Conservation (phyloP, 2,113 vertebrate genomes). For the Grammomys surdaster region DNA sequence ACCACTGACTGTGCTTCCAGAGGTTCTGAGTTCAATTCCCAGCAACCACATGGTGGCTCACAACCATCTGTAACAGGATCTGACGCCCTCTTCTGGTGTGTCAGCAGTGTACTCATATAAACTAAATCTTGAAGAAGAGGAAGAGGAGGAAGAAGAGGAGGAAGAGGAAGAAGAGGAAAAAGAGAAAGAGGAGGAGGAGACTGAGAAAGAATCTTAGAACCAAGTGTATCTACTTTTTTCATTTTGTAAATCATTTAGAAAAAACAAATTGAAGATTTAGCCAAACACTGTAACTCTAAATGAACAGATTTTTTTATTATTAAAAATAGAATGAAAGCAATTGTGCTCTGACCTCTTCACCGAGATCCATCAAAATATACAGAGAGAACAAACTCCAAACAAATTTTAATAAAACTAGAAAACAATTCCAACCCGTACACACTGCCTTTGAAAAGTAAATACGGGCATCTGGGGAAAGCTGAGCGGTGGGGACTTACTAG, state of each 20-base stretch:
- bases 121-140: too few species aligned
- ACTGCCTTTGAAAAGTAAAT: conserved; percentile 2
- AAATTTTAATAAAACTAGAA: conserved; percentile 44
- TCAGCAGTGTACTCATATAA: too few species aligned
- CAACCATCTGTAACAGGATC: too few species aligned
- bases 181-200: too few species aligned
- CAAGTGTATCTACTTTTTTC: conserved; percentile 46
- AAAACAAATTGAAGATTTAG: conserved; percentile 43
- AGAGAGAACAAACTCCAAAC: not conserved
- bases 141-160: too few species aligned
- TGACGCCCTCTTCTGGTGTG: too few species aligned
- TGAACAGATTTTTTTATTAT: conserved; percentile 9
- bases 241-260: not conserved
- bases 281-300: conserved; percentile 58
- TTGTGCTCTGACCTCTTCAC: not conserved
- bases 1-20: too few species aligned
- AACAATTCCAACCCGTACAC: not conserved
- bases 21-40: too few species aligned
- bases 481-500: not conserved
- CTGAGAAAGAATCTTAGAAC: conserved; percentile 11
- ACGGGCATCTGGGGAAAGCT: not conserved
- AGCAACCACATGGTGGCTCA: too few species aligned
- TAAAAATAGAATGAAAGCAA: conserved; percentile 57
- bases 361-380: conserved; percentile 8
- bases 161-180: too few species aligned